Base-by-base conservation (phyloP, 1,140 invertebrate genomes). In the Hyphantria cunea region DNA sequence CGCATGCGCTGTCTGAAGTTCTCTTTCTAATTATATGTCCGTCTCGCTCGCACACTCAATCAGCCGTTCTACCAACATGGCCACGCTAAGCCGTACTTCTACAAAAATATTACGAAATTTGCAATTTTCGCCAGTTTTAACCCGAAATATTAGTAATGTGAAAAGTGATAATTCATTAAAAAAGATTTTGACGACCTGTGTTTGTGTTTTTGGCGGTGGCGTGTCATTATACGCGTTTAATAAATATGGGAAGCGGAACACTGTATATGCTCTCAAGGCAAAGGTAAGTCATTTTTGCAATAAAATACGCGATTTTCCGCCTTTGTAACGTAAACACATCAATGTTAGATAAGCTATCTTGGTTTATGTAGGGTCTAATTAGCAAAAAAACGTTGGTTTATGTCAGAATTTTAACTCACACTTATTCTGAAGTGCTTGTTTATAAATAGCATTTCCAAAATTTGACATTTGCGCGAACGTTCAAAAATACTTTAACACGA, bases 1-100 rank as follows among this genome's bases (percentile, higher is more conserved):
- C 73, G 70, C 75, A 78, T 77, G 72, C 68, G 71, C 60, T 11
- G 12, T 33, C 49, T 42, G 32, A 54, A 45, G 54, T 25, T 68
- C 50, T 65, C 47, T 17, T 31, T 72, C 64, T 58, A 33, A 11
- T 32, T 44, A 45, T 58, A 60, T 49, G 51, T 52, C 13, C 14
- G 7, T 77, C 76, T 76, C 79, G 42, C 65, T 81, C 70, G 61
- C 70, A 73, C 72, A 75, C 65, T 72, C 74, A 76, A 78, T 77
- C 76, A 82, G 77, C 82, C 78, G 81, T 81, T 76, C 72, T 77
- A 58, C 74, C 80, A 88, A 85, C 85, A 89, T 89, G 85, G 86
- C 86, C 69, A 86, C 84, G 76, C 48, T 86, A 71, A 73, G 80
- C 74, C 81, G 85, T 64, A 77, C 72, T 37, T 78, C 84, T 65